These are phyloP conservation scores for Perizoma affinitatum DNA, from an alignment of 2,888 invertebrate genomes.

Conservation along the genomic window DNA sequence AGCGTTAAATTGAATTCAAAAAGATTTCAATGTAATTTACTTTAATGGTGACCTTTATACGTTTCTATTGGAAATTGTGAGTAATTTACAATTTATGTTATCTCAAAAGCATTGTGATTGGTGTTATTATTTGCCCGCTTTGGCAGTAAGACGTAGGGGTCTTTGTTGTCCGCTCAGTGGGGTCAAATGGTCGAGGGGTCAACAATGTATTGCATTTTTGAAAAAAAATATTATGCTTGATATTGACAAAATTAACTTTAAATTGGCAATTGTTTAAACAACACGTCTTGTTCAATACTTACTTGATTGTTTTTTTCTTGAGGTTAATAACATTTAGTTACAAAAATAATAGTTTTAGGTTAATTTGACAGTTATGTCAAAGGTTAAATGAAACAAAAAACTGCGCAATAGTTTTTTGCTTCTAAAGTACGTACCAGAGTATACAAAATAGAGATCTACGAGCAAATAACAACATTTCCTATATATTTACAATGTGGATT, in stretches of 20 bases:
- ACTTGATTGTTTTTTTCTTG: too few relatives aligned
- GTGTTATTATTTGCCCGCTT: constrained; percentile 75
- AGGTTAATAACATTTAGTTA: background rate
- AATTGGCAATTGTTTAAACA: background rate
- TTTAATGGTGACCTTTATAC: constrained; percentile 42
- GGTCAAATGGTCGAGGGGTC: constrained; percentile 79
- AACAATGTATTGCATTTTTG: constrained; percentile 70
- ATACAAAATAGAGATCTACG: too few relatives aligned
- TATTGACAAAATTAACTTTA: background rate
- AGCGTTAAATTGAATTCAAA: constrained; percentile 30
- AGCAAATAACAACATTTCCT: background rate
- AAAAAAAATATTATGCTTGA: constrained; percentile 40
- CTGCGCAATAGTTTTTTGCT: background rate
- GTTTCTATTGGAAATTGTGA: constrained; percentile 35
- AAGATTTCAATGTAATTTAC: constrained; percentile 33
- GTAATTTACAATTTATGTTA: constrained; percentile 79
- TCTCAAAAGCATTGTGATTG: constrained; percentile 76
- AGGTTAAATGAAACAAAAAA: background rate
- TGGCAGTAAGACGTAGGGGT: constrained; percentile 68
- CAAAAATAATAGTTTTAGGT: background rate
- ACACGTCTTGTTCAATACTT: too few relatives aligned
- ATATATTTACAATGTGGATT: too few relatives aligned
- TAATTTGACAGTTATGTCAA: background rate
- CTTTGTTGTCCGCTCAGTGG: constrained; percentile 60
- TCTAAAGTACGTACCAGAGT: background rate